Conservation (phyloP, 2,113 vertebrate genomes). For the Nycticebus coucang region DNA sequence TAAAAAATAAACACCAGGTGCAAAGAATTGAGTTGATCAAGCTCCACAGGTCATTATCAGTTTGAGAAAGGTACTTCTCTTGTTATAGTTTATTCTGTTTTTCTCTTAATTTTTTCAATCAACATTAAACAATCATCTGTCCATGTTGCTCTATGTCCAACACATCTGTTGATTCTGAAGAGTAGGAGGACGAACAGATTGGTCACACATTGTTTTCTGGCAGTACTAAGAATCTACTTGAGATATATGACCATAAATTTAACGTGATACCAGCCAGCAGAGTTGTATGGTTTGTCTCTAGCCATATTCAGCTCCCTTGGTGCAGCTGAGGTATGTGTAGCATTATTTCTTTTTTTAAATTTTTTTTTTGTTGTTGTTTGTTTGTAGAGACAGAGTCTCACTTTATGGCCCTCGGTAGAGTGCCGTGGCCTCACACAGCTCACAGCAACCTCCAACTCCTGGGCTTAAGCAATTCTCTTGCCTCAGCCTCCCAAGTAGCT, state of each 20-base stretch:
- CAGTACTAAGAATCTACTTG: background rate
- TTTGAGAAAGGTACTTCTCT: background rate
- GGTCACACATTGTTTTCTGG: background rate
- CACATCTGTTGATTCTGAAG: background rate
- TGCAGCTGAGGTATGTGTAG: background rate
- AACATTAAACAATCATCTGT: background rate
- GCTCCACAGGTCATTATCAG: background rate
- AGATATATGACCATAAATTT: background rate
- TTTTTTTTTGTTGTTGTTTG: too few relatives aligned
- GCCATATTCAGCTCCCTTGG: background rate
- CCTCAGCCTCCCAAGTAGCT: too few relatives aligned
- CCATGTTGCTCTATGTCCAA: background rate
- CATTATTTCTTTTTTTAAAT: background rate
- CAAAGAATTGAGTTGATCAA: background rate
- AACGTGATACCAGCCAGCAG: background rate
- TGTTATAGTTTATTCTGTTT: background rate
- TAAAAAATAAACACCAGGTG: background rate
- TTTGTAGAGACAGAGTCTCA: too few relatives aligned
- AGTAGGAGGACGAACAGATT: background rate
- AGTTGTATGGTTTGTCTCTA: background rate
- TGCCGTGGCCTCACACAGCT: too few relatives aligned
- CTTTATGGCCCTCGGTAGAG: too few relatives aligned
- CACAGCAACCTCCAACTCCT: too few relatives aligned
- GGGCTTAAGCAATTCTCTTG: too few relatives aligned
- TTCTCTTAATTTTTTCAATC: slow-evolving; percentile 6